Conservation (phyloP, 2,888 invertebrate species). For the Phyllotreta cruciferae region DNA sequence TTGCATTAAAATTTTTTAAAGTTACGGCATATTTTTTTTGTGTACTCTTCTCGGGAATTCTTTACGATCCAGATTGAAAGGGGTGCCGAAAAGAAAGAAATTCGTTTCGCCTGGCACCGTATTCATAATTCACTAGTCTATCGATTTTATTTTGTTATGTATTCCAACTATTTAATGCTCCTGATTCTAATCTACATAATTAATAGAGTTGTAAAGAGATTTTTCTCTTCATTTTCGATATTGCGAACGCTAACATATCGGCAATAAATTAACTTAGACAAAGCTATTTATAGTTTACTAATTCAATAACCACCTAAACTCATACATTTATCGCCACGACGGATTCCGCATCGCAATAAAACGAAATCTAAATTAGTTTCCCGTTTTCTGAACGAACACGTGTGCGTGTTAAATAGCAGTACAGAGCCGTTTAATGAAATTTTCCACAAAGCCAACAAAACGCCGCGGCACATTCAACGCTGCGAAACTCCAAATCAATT, state of each 20-base stretch:
- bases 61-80: neutral
- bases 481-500: conserved; percentile 21
- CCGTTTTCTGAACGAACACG: neutral
- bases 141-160: conserved; percentile 8
- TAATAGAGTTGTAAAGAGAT: too few relatives aligned
- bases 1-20: too few relatives aligned
- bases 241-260: too few relatives aligned
- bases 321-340: too few relatives aligned
- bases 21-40: too few relatives aligned
- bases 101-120: conserved; percentile 5
- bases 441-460: conserved; percentile 10
- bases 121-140: neutral
- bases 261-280: too few relatives aligned
- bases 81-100: conserved; percentile 7
- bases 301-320: too few relatives aligned
- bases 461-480: conserved; percentile 4
- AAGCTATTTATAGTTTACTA: too few relatives aligned
- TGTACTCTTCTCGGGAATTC: neutral
- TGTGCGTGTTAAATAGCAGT: conserved; percentile 7
- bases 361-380: conserved; percentile 10
- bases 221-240: too few relatives aligned
- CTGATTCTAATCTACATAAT: too few relatives aligned
- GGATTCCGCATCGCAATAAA: neutral
- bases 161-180: too few relatives aligned
- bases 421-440: conserved; percentile 10